phyloP scores from a whole-genome alignment of 2,888 invertebrate genomes.

The Habrosyne pyritoides region DNA sequence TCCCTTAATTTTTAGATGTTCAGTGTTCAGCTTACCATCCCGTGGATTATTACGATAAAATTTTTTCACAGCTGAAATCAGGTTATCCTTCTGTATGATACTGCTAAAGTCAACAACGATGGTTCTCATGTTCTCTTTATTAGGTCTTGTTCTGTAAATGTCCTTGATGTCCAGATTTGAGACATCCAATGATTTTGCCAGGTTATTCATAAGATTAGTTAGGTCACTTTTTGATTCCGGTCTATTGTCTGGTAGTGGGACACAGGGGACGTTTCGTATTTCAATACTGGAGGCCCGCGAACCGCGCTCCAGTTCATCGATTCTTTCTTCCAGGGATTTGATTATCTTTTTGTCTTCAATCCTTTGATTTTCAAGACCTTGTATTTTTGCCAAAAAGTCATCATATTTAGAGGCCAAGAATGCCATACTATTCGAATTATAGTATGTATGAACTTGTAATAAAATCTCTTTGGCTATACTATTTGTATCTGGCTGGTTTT shows the following conservation, averaged over 20 bases:
- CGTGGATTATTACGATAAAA: neutral
- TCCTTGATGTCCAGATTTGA: neutral
- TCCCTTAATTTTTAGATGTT: neutral
- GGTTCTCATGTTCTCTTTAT: no score
- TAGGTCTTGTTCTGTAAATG: neutral
- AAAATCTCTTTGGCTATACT: no score
- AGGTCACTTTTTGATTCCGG: constrained; percentile 3
- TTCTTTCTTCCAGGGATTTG: neutral
- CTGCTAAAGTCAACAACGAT: neutral
- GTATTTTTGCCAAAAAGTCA: no score
- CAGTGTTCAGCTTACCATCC: neutral
- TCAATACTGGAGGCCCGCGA: constrained; percentile 1
- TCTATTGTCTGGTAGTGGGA: neutral
- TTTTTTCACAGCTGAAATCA: neutral
- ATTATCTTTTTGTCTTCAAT: no score
- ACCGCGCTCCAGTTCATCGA: neutral
- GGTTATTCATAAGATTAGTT: neutral
- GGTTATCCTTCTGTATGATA: neutral
- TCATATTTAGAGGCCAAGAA: no score
- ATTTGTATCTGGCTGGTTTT: no score
- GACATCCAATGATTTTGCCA: neutral
- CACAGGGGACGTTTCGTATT: neutral
- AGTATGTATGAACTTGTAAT: no score
- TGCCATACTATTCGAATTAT: no score
- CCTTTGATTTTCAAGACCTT: no score